Percentiles rank a stretch among this genome's conserved stretches.
Evolutionary conservation across 2,113 vertebrate genomes (phyloP).

Genomic region (Beaufortia kweichowensis): DNA sequence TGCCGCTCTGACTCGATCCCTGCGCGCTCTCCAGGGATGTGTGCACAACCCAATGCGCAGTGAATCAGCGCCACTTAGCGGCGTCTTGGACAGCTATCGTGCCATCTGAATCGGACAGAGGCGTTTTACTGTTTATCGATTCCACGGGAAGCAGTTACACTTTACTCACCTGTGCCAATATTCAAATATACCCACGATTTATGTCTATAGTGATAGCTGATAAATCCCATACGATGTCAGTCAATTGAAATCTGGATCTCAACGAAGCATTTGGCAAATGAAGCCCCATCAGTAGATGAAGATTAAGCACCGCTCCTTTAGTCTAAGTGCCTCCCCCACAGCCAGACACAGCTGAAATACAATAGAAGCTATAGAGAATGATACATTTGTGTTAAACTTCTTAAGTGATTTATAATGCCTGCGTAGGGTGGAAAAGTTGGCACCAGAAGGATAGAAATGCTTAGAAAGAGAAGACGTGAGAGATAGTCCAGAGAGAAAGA

Average conservation of each 20-base stretch:
- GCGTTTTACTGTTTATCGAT: neutral
- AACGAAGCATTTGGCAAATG: neutral
- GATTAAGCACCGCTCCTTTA: slow-evolving; percentile 1
- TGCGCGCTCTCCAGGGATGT: slow-evolving; percentile 33
- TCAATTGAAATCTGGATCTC: neutral
- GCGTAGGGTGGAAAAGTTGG: slow-evolving; percentile 24
- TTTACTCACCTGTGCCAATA: neutral
- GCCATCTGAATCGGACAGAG: neutral
- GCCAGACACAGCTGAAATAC: slow-evolving; percentile 12
- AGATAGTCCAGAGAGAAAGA: slow-evolving; percentile 12
- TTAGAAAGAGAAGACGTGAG: neutral
- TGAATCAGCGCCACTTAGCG: slow-evolving; percentile 50
- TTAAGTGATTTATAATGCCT: slow-evolving; percentile 25
- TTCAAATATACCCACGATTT: neutral
- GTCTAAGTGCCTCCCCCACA: slow-evolving; percentile 2
- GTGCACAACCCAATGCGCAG: neutral
- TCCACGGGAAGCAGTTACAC: neutral
- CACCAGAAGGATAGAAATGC: slow-evolving; percentile 20
- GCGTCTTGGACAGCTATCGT: neutral
- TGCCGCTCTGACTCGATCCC: slow-evolving; percentile 23
- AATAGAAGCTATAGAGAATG: slow-evolving; percentile 17
- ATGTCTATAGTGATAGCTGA: neutral
- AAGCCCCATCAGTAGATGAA: neutral
- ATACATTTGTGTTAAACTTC: slow-evolving; percentile 18
- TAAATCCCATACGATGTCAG: neutral